phyloP scores from a whole-genome alignment of 2,888 invertebrate species.

The Stomorhina lunata region DNA sequence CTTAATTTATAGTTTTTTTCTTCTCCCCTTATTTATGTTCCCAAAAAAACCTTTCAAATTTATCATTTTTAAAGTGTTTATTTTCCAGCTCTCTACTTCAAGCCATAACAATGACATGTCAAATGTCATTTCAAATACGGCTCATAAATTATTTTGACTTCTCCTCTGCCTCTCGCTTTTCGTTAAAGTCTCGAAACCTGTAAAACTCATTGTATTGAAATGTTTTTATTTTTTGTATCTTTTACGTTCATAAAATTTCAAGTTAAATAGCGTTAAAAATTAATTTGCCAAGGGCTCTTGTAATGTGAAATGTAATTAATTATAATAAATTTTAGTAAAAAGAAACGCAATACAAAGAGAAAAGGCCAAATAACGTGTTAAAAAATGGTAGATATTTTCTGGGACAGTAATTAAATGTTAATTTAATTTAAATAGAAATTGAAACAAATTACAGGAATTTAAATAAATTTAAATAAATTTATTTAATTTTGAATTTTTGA shows the following conservation, averaged over 20 bases:
- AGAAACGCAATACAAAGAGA: not conserved
- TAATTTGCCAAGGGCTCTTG: constrained; percentile 67
- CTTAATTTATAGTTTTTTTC: constrained; percentile 27
- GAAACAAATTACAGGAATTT: no score
- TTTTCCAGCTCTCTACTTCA: constrained; percentile 31
- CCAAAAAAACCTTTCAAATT: constrained; percentile 30
- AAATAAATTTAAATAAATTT: no score
- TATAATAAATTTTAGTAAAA: constrained; percentile 31
- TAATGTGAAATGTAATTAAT: constrained; percentile 57
- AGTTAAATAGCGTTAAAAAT: constrained; percentile 66
- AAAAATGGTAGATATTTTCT: not conserved
- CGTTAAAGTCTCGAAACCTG: no score
- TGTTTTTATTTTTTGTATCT: constrained; percentile 14
- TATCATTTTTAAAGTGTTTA: constrained; percentile 46
- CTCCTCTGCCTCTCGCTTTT: not conserved
- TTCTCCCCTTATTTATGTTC: not conserved
- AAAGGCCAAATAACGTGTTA: not conserved
- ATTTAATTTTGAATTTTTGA: no score
- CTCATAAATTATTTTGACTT: constrained; percentile 63
- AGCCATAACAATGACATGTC: constrained; percentile 61
- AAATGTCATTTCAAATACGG: constrained; percentile 65
- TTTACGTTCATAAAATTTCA: constrained; percentile 30
- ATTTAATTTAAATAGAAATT: no score
- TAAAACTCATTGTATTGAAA: constrained; percentile 19
- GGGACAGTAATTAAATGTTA: not conserved